Evolutionary conservation across 2,113 vertebrate species (phyloP), one percentile per base, ranked within the genome.

Genomic region (Aspidoscelis tigris): DNA sequence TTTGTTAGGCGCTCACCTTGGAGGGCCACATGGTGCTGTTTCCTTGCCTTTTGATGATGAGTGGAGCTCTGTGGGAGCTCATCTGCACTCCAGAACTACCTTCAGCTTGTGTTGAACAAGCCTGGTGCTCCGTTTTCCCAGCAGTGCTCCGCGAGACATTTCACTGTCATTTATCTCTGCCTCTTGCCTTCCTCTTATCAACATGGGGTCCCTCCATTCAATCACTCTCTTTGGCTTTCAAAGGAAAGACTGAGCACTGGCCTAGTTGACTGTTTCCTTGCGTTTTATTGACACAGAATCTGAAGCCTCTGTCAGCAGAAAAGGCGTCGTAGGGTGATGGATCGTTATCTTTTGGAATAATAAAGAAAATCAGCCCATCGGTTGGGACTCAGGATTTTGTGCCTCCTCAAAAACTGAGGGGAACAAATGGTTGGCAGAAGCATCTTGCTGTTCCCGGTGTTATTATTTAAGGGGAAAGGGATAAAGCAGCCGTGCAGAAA

Each of bases 251-350:
- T 20, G 20, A 33, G 55, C 33, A 61, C 79, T 68, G 41, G 20
- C 68, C 43, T 71, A 33, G 9, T 21, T 44, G 6, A 7, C 16
- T 66, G 24, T 1, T 65, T 33, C 69, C 21, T 79, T 22, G 24
- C 9, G 1, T 22, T 7, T 81, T 73, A 61, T 41, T 81, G 53
- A 73, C 69, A 16, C 22, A n/a, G 70, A 69, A 69, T 61, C 4
- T 26, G 66, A 66, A 12, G 53, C 7, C 53, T 14, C 8, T 81
- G 80, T 73, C 70, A 73, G 80, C 80, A 81, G 61, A 81, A 61
- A 21, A 61, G 22, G 39, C 21, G 41, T 24, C 12, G 43, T 16
- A 4, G 22, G 4, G 44, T 0, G 7, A 26, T 33, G 65, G 18
- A 69, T 61, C 12, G 7, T 72, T 71, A 61, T 44, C 53, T 72